Evolutionary conservation across 1,140 invertebrate species (phyloP), one percentile per base, ranked within the genome.

Genomic region (Pemphigus obesinymphae): DNA sequence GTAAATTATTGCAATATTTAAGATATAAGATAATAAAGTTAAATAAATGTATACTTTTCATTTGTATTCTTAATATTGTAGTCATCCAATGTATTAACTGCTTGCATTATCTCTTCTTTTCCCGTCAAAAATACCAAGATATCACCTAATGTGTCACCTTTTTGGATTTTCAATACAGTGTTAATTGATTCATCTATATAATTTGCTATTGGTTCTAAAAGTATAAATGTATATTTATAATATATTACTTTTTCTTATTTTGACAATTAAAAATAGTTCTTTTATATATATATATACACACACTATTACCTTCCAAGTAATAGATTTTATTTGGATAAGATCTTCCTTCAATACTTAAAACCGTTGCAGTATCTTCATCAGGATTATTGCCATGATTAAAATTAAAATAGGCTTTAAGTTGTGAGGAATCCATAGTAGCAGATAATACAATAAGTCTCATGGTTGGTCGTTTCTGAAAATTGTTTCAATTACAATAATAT

Each of bases 71-170:
- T 86, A 81, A 87, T 87, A 0, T 90, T 89, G 85, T 95, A 91
- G 58, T 93, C 90, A 66, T 89, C 89, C 8, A 97, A 87, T 7
- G 92, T 87, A 53, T 90, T 89, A 11, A 93, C 88, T 1, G 93
- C 94, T 82, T 90, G 87, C 82, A 95, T 91, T 1, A 97, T 95
- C 88, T 98, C 96, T 85, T 98, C 97, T 90, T 93, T 93, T 58
- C 97, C 97, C 15, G 97, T 99, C 0, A 99, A 88, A 88, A 99
- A 99, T 0, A 94, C 93, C 8, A 99, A 87, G 82, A 99, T 91
- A 88, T 99, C 96, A 0, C 97, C 97, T 7, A 90, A 88, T 15
- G 91, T 89, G 86, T 98, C 93, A 76, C 88, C 91, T 82, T 92
- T 88, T 85, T 99, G 96, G 84, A 99, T 95, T 86, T 97, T 96